Base-by-base conservation (phyloP, 2,113 vertebrate genomes). In the Indicator indicator region DNA sequence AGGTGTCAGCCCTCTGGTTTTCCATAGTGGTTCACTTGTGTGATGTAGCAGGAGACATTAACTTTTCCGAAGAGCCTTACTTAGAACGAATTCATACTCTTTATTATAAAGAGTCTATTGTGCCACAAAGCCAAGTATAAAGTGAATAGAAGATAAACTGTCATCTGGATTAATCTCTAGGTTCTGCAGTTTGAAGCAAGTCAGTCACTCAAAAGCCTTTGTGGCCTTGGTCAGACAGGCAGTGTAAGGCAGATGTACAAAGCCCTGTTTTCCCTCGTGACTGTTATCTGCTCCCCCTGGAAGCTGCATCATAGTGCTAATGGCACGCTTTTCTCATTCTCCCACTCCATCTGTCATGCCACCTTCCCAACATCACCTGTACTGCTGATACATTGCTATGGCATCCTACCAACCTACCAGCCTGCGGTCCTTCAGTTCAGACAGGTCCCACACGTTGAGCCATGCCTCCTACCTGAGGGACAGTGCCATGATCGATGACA, bases 391-490 rank as follows among this genome's bases (percentile, higher is more conserved):
- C 59, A 70, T 97, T 97, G 95, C 94, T 97, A 81, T 96, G 97
- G 86, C 97, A 97, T 92, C 96, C 94, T 90, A 96, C 97, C 97
- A 96, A 98, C 97, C 97, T 94, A 82, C 95, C 98, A 98, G 98
- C 98, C 98, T 98, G 88, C 98, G 97, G 63, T 98, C 97, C 97
- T 98, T 98, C 98, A 99, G 99, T 98, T 98, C 98, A 63, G 99
- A 99, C 98, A 98, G 99, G 97, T 99, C 99, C 56, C 99, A 99
- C 98, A 99, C 98, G 0, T 96, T 99, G 96, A 99, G 98, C 97
- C 99, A 99, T 77, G 97, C 98, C 82, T 99, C 98, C 88, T 99
- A 99, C 97, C 98, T 98, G 97, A 98, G 99, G 20, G 98, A 99
- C 91, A 98, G 98, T 21, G 95, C 97, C 88, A 95, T 99, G 98